Evolutionary conservation across 92 coral and sea anemone genomes (phyloP).

Genomic region (Phenganax marumi): DNA sequence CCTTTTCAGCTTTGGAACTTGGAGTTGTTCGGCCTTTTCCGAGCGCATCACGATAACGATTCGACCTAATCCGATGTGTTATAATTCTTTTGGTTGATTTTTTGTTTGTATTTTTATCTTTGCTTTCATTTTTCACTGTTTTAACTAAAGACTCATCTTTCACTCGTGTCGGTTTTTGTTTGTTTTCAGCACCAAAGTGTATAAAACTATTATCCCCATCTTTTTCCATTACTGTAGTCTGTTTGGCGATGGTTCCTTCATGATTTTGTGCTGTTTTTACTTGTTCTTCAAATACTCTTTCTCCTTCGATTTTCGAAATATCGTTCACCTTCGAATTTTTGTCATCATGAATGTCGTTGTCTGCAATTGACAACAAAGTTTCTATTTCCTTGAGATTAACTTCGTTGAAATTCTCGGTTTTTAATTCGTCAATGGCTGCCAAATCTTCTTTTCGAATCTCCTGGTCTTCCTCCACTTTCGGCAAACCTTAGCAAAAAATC

Average conservation of each 20-base stretch:
- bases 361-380: neutral
- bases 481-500: neutral
- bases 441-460: conserved; percentile 19
- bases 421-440: neutral
- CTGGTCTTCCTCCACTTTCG: neutral
- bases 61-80: conserved; percentile 17
- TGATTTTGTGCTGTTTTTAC: neutral
- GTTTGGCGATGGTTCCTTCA: neutral
- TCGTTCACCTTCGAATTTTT: neutral
- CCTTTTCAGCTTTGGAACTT: neutral
- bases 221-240: neutral
- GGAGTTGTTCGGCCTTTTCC: neutral
- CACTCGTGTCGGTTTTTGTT: neutral
- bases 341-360: neutral
- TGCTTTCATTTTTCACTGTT: neutral
- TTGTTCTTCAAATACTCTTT: neutral
- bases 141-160: neutral
- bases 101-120: neutral
- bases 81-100: conserved; percentile 1
- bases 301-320: neutral
- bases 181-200: neutral
- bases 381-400: conserved; percentile 1
- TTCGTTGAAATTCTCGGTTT: neutral
- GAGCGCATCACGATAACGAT: conserved; percentile 2
- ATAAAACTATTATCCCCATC: neutral